Evolutionary conservation across 53 echinoderm and acorn worm genomes (phyloP).

Genomic region (Echinarachnius parma): DNA sequence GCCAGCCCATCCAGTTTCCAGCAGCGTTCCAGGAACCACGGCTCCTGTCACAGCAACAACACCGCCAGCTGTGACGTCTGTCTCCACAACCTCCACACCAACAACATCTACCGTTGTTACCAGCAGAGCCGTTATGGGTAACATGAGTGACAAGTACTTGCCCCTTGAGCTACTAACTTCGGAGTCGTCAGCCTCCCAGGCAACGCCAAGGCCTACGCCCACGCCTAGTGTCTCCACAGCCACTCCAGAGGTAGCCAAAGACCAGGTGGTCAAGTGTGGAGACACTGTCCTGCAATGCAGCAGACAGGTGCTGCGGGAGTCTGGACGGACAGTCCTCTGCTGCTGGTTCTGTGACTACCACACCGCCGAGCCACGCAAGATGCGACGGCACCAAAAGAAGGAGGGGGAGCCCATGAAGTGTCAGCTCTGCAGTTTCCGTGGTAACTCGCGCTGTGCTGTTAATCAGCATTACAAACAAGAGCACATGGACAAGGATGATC

Average conservation of each 20-base stretch:
- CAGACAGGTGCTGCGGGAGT: constrained; percentile 91
- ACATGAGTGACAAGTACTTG: constrained; percentile 84
- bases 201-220: constrained; percentile 43
- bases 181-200: neutral
- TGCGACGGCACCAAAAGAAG: constrained; percentile 91
- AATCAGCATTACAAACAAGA: constrained; percentile 96
- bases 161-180: constrained; percentile 66
- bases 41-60: neutral
- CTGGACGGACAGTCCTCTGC: constrained; percentile 93
- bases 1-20: neutral
- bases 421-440: constrained; percentile 82
- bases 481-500: constrained; percentile 93
- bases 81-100: constrained; percentile 36
- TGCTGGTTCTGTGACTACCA: constrained; percentile 98
- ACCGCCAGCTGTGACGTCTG: constrained; percentile 4
- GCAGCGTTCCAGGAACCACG: constrained; percentile 11
- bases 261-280: constrained; percentile 92
- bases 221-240: constrained; percentile 25
- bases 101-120: constrained; percentile 30
- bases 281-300: constrained; percentile 85
- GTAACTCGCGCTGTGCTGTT: constrained; percentile 74
- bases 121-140: constrained; percentile 59
- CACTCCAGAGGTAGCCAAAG: constrained; percentile 48
- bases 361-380: constrained; percentile 98
- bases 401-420: constrained; percentile 86